Percentiles rank a stretch among this genome's conserved stretches.
Conservation (phyloP, 2,797 vertebrate genomes). For the Eutrigla gurnardus region DNA sequence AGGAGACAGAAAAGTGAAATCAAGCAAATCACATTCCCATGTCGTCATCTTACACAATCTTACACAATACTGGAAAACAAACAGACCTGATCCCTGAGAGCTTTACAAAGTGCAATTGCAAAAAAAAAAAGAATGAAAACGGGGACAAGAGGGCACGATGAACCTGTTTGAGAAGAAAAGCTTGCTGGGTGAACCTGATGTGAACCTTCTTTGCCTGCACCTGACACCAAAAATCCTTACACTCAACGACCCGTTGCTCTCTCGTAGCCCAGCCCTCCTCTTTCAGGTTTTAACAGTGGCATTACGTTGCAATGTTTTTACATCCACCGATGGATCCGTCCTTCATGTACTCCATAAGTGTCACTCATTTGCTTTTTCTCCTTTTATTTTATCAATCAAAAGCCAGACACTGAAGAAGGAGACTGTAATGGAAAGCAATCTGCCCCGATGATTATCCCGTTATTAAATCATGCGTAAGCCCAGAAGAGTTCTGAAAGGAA, state of each 20-base stretch:
- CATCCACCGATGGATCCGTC: conserved; percentile 72
- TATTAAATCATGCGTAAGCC: conserved; percentile 37
- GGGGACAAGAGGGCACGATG: conserved; percentile 52
- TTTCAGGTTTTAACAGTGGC: conserved; percentile 52
- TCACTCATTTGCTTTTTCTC: conserved; percentile 52
- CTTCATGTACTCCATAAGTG: conserved; percentile 60
- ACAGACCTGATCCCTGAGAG: conserved; percentile 43
- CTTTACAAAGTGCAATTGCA: conserved; percentile 72
- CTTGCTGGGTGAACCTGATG: conserved; percentile 44
- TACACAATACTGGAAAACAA: conserved; percentile 21
- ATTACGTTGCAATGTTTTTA: conserved; percentile 49
- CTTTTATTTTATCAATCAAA: conserved; percentile 34
- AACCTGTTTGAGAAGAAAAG: conserved; percentile 31
- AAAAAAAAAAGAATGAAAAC: conserved; percentile 31
- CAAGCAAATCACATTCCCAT: conserved; percentile 10
- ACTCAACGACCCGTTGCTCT: conserved; percentile 34
- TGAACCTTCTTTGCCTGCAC: conserved; percentile 57
- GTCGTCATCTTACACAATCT: conserved; percentile 22
- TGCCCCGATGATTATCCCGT: conserved; percentile 13
- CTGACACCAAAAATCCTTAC: conserved; percentile 68
- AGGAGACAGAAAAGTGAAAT: neutral
- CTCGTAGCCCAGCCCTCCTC: conserved; percentile 37
- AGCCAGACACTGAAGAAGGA: conserved; percentile 49
- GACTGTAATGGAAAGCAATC: conserved; percentile 37
- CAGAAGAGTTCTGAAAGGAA: conserved; percentile 30